Base-by-base conservation (phyloP, 2,797 vertebrate species). In the Limosa lapponica region DNA sequence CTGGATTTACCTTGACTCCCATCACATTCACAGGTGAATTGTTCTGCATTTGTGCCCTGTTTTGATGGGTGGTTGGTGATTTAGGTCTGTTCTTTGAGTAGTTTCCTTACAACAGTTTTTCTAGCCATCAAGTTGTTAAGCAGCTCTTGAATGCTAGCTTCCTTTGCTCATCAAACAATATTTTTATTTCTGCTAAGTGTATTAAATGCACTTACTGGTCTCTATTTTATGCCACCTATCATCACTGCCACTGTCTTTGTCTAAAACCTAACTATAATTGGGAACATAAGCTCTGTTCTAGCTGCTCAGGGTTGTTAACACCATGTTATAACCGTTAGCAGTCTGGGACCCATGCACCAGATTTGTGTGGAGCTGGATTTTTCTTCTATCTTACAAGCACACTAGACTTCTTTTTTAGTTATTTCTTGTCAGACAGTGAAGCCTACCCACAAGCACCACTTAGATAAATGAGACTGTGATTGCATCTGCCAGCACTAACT, bases 141-240 rank as follows among this genome's bases (percentile, higher is more conserved):
- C 37, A 91, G 25, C 8, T 46, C 13, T 70, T 70, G 24, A 61
- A 82, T 82, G 55, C 3, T 49, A n/a, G 44, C 16, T 66, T 57
- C 32, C 14, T 79, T 41, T 80, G 32, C 23, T 61, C 20, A 32
- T 73, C 36, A 70, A 74, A 55, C 15, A 57, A 10, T 62, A 48
- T 66, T 86, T 86, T 79, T 79, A 19, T 28, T 52, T 62, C 65
- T 91, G 18, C 19, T 80, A 85, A 78, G 19, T n/a, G 14, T 34
- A 28, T 66, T 82, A 65, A 22, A 32, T 39, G 43, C 19, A 52
- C 30, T 74, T 86, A 44, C 32, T 67, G 49, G 7, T 54, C 20
- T 77, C 32, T 14, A n/a, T 77, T 84, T 92, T 65, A 37, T 43
- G n/a, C 58, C 55, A 55, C 23, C 24, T 59, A 28, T 81, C 41